Conservation (phyloP, 35 echinoderm and acorn worm species). For the Lytechinus variegatus region DNA sequence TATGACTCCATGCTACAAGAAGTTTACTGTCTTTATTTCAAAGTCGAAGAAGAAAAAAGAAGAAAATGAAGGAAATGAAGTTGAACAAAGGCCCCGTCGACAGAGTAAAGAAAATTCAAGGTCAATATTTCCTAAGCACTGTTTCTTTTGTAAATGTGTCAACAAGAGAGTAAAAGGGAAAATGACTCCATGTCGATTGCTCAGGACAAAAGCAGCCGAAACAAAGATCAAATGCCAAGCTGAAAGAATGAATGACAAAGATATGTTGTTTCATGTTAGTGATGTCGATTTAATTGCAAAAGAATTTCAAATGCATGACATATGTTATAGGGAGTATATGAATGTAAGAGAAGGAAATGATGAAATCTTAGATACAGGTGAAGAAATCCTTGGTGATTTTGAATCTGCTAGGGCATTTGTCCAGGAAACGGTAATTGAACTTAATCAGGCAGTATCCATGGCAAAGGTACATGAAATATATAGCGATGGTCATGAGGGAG, state of each 20-base stretch:
- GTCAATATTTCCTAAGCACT: constrained; percentile 16
- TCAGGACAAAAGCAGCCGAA: constrained; percentile 37
- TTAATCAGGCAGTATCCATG: constrained; percentile 58
- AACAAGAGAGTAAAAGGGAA: constrained; percentile 17
- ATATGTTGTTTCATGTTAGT: background rate
- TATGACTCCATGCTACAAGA: constrained; percentile 52
- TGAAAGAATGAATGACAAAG: no score
- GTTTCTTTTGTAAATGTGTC: constrained; percentile 44
- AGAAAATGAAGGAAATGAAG: background rate
- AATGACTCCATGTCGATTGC: constrained; percentile 30
- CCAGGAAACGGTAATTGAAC: constrained; percentile 50
- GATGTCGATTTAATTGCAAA: constrained; percentile 52
- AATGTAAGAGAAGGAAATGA: constrained; percentile 40
- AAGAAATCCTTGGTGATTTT: no score
- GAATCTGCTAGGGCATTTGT: constrained; percentile 29
- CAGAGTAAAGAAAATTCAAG: no score
- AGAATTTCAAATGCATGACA: constrained; percentile 53
- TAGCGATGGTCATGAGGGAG: constrained; percentile 51
- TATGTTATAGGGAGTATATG: constrained; percentile 9
- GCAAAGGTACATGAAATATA: constrained; percentile 60
- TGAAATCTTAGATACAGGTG: no score
- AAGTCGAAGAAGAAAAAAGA: constrained; percentile 21
- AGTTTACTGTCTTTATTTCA: constrained; percentile 39
- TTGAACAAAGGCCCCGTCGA: no score
- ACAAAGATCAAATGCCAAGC: no score